Conservation (phyloP, 1,140 invertebrate species). For the Drosophila erecta region DNA sequence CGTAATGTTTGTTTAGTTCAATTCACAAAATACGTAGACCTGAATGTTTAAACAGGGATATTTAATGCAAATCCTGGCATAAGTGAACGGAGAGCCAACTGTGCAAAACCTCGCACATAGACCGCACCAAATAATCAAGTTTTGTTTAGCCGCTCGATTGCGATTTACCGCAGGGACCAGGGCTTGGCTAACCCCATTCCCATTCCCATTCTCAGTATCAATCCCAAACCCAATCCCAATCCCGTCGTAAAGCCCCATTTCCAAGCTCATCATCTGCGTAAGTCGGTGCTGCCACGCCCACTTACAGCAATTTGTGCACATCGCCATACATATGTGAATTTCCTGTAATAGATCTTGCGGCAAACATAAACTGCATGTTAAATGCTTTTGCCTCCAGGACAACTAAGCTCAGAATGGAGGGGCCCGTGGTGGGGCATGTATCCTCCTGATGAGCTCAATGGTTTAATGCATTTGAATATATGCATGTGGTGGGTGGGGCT, state of each 20-base stretch:
- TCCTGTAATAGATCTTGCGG: conserved; percentile 81
- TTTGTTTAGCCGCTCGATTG: conserved; percentile 78
- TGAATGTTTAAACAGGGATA: conserved; percentile 58
- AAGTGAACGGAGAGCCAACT: conserved; percentile 35
- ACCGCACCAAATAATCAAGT: conserved; percentile 76
- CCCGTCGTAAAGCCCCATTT: neutral
- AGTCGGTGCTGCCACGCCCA: conserved; percentile 46
- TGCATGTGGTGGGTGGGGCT: conserved; percentile 12
- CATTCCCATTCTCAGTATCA: neutral
- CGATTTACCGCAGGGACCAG: conserved; percentile 63
- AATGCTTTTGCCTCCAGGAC: conserved; percentile 73
- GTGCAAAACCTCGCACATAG: conserved; percentile 42
- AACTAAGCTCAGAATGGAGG: conserved; percentile 20
- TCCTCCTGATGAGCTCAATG: conserved; percentile 58
- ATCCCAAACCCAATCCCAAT: neutral
- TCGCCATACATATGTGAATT: conserved; percentile 70
- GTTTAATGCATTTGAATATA: conserved; percentile 56
- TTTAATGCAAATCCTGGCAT: conserved; percentile 59
- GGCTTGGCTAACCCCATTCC: conserved; percentile 19
- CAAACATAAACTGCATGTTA: conserved; percentile 82
- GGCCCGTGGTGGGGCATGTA: conserved; percentile 5
- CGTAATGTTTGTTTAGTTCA: conserved; percentile 73
- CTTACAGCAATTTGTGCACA: conserved; percentile 65
- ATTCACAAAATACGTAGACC: conserved; percentile 46
- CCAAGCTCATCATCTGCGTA: conserved; percentile 32